Evolutionary conservation across 2,888 invertebrate species (phyloP).

Genomic region (Trachelus troglodyta): DNA sequence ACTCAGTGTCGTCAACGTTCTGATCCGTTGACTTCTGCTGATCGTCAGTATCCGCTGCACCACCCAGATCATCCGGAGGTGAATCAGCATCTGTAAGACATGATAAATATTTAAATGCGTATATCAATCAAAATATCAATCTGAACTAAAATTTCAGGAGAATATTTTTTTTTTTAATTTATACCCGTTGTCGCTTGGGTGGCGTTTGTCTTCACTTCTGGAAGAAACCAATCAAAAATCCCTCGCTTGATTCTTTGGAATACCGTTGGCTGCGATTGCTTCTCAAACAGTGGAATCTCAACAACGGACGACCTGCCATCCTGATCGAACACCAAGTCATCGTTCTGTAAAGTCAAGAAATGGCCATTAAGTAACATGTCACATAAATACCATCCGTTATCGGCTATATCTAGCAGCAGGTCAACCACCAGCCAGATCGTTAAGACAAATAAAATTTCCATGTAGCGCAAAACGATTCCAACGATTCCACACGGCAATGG

Average conservation of each 20-base stretch:
- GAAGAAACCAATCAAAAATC: slow-evolving; percentile 28
- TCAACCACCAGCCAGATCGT: not conserved
- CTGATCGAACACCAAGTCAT: slow-evolving; percentile 58
- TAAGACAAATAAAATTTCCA: not conserved
- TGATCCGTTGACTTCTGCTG: not conserved
- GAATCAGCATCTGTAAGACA: not conserved
- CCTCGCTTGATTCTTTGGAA: slow-evolving; percentile 65
- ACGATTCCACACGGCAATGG: not conserved
- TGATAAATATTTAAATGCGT: not conserved
- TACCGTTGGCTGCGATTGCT: slow-evolving; percentile 38
- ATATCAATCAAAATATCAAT: not conserved
- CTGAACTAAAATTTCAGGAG: not conserved
- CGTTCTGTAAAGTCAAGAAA: slow-evolving; percentile 46
- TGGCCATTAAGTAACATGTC: not conserved
- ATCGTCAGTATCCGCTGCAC: not conserved
- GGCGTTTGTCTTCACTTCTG: slow-evolving; percentile 9
- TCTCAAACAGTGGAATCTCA: slow-evolving; percentile 44
- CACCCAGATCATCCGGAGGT: not conserved
- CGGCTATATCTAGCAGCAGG: not conserved
- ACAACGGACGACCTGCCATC: slow-evolving; percentile 42
- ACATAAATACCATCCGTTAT: not conserved
- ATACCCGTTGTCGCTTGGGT: slow-evolving; percentile 6
- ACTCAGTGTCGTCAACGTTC: not conserved
- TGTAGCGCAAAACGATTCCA: not conserved
- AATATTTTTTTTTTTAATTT: not conserved